Evolutionary conservation across 2,888 invertebrate genomes (phyloP).

Genomic region (Sminthurinus aureus): DNA sequence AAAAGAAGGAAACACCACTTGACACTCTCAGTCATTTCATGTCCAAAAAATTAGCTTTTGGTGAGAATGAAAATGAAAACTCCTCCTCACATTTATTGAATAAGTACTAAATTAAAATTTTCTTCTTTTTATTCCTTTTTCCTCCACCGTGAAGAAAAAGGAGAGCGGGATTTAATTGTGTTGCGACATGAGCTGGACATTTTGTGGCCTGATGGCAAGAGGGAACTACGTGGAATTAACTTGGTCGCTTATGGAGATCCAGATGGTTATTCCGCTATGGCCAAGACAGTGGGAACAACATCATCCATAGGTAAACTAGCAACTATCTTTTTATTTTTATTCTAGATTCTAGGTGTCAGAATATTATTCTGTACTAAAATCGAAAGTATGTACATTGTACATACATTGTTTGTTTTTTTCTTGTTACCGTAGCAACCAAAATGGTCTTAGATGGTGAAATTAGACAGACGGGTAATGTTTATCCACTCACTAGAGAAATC

Average conservation of each 20-base stretch:
- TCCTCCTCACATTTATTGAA: neutral
- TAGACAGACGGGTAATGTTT: slow-evolving; percentile 89
- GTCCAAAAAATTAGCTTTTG: slow-evolving; percentile 79
- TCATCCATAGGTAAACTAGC: too few species aligned
- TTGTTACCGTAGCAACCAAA: slow-evolving; percentile 93
- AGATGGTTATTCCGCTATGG: slow-evolving; percentile 92
- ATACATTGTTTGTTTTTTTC: slow-evolving; percentile 73
- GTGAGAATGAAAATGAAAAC: slow-evolving; percentile 64
- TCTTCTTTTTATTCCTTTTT: neutral
- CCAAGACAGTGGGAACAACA: slow-evolving; percentile 78
- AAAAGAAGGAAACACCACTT: slow-evolving; percentile 85
- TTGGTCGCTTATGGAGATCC: slow-evolving; percentile 89
- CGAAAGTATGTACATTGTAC: too few species aligned
- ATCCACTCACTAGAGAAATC: slow-evolving; percentile 91
- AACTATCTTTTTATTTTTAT: too few species aligned
- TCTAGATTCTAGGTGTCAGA: too few species aligned
- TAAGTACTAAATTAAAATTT: neutral
- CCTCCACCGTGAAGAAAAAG: slow-evolving; percentile 67
- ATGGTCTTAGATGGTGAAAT: slow-evolving; percentile 99
- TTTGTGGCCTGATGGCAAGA: slow-evolving; percentile 85
- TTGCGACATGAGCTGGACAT: slow-evolving; percentile 93
- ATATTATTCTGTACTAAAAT: too few species aligned
- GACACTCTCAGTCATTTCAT: slow-evolving; percentile 93
- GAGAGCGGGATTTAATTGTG: slow-evolving; percentile 93
- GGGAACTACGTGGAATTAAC: slow-evolving; percentile 83